Evolutionary conservation across 2,113 vertebrate species (phyloP).

Genomic region (Rhagologus leucostigma): DNA sequence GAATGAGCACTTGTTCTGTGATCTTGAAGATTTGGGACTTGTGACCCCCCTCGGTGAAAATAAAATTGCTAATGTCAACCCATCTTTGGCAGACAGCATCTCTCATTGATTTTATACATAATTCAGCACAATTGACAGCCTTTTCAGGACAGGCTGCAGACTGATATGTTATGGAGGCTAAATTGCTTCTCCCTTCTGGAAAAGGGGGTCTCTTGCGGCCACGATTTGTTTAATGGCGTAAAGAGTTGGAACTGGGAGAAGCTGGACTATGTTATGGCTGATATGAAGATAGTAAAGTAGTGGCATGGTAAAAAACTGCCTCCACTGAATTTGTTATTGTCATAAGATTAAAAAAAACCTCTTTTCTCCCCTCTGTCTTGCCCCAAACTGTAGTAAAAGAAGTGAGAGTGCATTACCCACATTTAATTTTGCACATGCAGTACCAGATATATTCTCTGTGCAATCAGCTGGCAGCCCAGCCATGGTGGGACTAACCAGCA

Average conservation of each 20-base stretch:
- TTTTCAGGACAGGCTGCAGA: slow-evolving; percentile 41
- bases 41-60: slow-evolving; percentile 9
- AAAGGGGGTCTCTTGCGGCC: slow-evolving; percentile 41
- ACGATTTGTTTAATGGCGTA: slow-evolving; percentile 4
- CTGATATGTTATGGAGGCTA: slow-evolving; percentile 44
- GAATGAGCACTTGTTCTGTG: not conserved
- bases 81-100: slow-evolving; percentile 17
- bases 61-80: slow-evolving; percentile 35
- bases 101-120: slow-evolving; percentile 41
- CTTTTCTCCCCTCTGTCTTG: not conserved
- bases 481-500: not conserved
- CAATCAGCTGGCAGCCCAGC: not conserved
- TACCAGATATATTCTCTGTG: not conserved
- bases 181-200: slow-evolving; percentile 61
- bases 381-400: not conserved
- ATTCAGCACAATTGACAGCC: slow-evolving; percentile 54
- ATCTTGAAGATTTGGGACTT: slow-evolving; percentile 19
- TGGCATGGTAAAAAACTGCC: not conserved
- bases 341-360: not conserved
- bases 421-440: not conserved
- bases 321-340: not conserved
- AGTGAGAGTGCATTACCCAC: not conserved
- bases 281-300: not conserved
- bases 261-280: not conserved
- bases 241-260: not conserved